Evolutionary conservation across 2,797 vertebrate genomes (phyloP), one percentile per base, ranked within the genome.

Genomic region (Scomberomorus guttatus): DNA sequence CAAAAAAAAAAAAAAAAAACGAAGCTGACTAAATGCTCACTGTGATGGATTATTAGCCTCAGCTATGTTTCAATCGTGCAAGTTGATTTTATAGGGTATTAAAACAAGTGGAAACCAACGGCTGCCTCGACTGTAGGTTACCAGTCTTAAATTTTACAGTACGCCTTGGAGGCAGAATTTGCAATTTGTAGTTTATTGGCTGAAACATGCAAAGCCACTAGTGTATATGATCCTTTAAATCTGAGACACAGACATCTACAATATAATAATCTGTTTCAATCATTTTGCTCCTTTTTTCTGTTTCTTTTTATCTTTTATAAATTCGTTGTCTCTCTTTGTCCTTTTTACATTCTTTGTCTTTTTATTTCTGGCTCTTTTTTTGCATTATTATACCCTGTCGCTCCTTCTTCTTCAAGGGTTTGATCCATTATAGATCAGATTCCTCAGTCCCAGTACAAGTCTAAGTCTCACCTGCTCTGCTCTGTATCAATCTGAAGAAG

Each of bases 381-480:
- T 48, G 34, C 11, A 17, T 56, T 25, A 57, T 60, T 71, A 34
- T 6, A 6, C 32, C 6, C 32, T 3, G 1, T 22, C 44, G 68
- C 22, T 9, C 37, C 32, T 39, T 66, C 20, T 73, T 52, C 58
- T 63, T 37, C 6, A 1, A 17, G 12, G 39, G 61, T 83, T 90
- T 87, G 75, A 91, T 90, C 75, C 79, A 91, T 90, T 91, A 90
- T 80, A 90, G 67, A 89, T 91, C 77, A 80, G 64, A 61, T 64
- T 77, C 72, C 44, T 42, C 51, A 56, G 27, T 63, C 51, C 52
- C 50, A 42, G 58, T 71, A 52, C 79, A 37, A 85, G 69, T 67
- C 64, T 85, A 42, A 83, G 69, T 67, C 67, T 85, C 81, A 90
- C 72, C 75, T 85, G 56, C 77, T 83, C 72, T 75, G 48, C 51